Percentiles rank a stretch among this genome's conserved stretches.
These are phyloP conservation scores for Rhizoglyphus robini DNA, from an alignment of 1,140 invertebrate species.

Conservation along the genomic window DNA sequence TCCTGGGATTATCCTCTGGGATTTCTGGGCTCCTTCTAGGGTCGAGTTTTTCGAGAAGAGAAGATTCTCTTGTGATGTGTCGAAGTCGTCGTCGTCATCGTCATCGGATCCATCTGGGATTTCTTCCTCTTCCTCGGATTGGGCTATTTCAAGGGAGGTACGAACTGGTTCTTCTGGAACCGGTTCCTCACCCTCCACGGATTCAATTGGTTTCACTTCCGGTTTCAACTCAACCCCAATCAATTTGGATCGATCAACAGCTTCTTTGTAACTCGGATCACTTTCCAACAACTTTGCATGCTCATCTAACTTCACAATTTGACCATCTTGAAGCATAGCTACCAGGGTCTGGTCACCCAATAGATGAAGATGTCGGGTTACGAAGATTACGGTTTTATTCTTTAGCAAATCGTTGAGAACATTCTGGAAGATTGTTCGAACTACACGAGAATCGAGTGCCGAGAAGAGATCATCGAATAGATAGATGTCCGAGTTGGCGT, in stretches of 20 bases:
- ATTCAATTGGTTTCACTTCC: neutral
- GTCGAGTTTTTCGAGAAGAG: too few species aligned
- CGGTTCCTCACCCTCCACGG: too few species aligned
- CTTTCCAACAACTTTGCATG: constrained; percentile 34
- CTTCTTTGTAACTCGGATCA: constrained; percentile 36
- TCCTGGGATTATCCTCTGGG: too few species aligned
- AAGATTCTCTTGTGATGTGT: too few species aligned
- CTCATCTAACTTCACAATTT: constrained; percentile 35
- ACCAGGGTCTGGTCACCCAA: constrained; percentile 40
- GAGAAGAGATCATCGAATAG: constrained; percentile 57
- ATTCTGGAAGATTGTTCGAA: constrained; percentile 33
- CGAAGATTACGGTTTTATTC: constrained; percentile 50
- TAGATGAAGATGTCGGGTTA: constrained; percentile 30
- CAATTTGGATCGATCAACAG: constrained; percentile 33
- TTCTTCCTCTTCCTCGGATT: neutral
- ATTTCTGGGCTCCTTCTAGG: too few species aligned
- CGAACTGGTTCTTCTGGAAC: too few species aligned
- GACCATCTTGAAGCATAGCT: constrained; percentile 38
- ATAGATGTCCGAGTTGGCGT: constrained; percentile 36
- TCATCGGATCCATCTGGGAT: neutral
- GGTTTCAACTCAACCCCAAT: neutral
- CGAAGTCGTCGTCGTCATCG: neutral
- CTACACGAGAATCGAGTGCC: constrained; percentile 29
- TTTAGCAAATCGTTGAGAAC: constrained; percentile 37
- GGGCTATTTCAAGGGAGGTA: too few species aligned